A percentile compares a stretch with the other conserved stretches of the same genome.
Evolutionary conservation across 2,888 invertebrate genomes (phyloP).

Genomic region (Acrobeloides nanus): DNA sequence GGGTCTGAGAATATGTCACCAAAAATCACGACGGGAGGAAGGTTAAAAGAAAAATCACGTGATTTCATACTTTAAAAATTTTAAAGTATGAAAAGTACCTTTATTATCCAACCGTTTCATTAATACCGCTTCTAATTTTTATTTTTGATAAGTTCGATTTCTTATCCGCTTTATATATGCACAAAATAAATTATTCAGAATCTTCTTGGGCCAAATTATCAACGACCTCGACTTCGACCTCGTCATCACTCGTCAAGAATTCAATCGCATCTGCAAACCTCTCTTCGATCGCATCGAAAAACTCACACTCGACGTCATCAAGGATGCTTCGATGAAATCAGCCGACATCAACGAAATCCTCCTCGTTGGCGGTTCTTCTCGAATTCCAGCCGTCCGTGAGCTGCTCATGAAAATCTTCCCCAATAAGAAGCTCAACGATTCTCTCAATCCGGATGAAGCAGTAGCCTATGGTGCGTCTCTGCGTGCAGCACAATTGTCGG

Average conservation of each 20-base stretch:
- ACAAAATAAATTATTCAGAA: not conserved
- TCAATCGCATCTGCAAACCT: not conserved
- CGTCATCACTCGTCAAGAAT: not conserved
- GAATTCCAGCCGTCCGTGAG: not conserved
- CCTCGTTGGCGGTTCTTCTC: conserved; percentile 6
- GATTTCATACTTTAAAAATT: too few relatives aligned
- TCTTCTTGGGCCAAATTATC: conserved; percentile 2
- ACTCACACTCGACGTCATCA: not conserved
- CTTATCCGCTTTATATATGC: too few relatives aligned
- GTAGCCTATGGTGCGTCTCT: conserved; percentile 5
- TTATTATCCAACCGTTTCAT: too few relatives aligned
- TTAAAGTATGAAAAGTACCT: too few relatives aligned
- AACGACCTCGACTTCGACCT: not conserved
- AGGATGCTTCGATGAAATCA: not conserved
- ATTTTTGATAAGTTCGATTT: too few relatives aligned
- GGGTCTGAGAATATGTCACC: too few relatives aligned
- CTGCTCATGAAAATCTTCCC: not conserved
- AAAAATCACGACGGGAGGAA: too few relatives aligned
- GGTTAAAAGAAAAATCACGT: too few relatives aligned
- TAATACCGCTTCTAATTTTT: too few relatives aligned
- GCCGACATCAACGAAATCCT: not conserved
- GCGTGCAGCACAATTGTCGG: conserved; percentile 4
- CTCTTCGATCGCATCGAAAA: not conserved
- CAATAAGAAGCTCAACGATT: not conserved
- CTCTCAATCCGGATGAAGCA: not conserved